A percentile compares a stretch with the other conserved stretches of the same genome.
Conservation (phyloP, 1,140 invertebrate genomes). For the Leguminivora glycinivorella region DNA sequence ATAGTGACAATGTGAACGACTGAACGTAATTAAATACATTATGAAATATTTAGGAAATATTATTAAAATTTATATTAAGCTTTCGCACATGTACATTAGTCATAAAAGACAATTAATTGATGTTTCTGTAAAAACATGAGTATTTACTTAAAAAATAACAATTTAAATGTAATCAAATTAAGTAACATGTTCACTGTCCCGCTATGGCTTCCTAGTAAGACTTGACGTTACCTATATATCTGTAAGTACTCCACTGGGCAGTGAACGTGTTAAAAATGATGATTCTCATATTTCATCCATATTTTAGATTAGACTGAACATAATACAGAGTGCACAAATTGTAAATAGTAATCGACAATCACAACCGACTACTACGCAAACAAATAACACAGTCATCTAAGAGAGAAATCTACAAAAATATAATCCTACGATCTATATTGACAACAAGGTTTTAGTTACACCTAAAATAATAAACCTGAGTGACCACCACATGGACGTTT, state of each 20-base stretch:
- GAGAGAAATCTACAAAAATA: conserved; percentile 55
- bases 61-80: not conserved
- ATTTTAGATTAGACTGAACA: not conserved
- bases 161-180: too few species aligned
- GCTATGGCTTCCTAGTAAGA: too few species aligned
- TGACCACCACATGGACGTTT: too few species aligned
- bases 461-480: not conserved
- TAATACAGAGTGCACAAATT: not conserved
- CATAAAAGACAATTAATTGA: not conserved
- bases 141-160: too few species aligned
- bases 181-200: too few species aligned
- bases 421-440: conserved; percentile 43
- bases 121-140: too few species aligned
- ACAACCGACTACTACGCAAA: not conserved
- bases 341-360: not conserved
- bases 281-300: not conserved
- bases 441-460: conserved; percentile 26
- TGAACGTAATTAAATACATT: not conserved
- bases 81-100: not conserved
- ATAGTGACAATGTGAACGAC: not conserved
- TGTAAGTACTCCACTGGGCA: too few species aligned
- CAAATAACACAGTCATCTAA: conserved; percentile 37
- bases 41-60: not conserved
- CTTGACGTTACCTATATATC: too few species aligned
- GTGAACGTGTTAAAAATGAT: not conserved